Evolutionary conservation across 2,888 invertebrate species (phyloP).

Genomic region (Biston betularia): DNA sequence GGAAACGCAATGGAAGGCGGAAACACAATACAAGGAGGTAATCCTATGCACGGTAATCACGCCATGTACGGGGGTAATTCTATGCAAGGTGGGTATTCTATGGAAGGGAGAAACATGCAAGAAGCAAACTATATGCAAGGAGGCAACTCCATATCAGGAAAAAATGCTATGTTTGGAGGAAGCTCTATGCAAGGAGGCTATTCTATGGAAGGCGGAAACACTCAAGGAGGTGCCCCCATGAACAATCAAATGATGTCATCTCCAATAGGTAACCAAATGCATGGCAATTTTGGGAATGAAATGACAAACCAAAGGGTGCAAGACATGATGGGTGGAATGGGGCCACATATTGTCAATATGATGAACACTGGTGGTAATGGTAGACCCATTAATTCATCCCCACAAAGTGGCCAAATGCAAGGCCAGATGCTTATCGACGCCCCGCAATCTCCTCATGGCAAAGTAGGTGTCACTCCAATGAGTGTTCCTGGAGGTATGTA

Average conservation of each 20-base stretch:
- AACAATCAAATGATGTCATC: conserved; percentile 22
- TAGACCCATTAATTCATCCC: conserved; percentile 36
- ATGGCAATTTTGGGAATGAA: conserved; percentile 38
- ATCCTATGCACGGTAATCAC: conserved; percentile 17
- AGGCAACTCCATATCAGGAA: conserved; percentile 2
- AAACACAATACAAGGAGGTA: conserved; percentile 10
- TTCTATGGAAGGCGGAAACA: conserved; percentile 16
- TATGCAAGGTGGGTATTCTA: conserved; percentile 13
- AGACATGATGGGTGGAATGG: conserved; percentile 62
- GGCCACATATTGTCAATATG: conserved; percentile 71
- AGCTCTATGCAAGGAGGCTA: conserved; percentile 10
- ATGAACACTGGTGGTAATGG: conserved; percentile 54
- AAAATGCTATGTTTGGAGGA: conserved; percentile 4
- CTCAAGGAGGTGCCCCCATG: conserved; percentile 13
- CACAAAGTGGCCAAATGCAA: conserved; percentile 29
- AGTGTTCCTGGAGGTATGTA: conserved; percentile 41
- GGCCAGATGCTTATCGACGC: conserved; percentile 50
- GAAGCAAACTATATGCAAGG: conserved; percentile 4
- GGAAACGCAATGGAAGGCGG: conserved; percentile 12
- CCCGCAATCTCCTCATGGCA: conserved; percentile 56
- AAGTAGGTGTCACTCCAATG: conserved; percentile 26
- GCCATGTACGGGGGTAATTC: conserved; percentile 1
- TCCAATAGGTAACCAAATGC: conserved; percentile 42
- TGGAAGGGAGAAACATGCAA: conserved; percentile 14
- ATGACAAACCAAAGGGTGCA: conserved; percentile 31